Percentiles rank a stretch among this genome's conserved stretches.
Evolutionary conservation across 2,888 invertebrate species (phyloP).

Genomic region (Polia nebulosa): DNA sequence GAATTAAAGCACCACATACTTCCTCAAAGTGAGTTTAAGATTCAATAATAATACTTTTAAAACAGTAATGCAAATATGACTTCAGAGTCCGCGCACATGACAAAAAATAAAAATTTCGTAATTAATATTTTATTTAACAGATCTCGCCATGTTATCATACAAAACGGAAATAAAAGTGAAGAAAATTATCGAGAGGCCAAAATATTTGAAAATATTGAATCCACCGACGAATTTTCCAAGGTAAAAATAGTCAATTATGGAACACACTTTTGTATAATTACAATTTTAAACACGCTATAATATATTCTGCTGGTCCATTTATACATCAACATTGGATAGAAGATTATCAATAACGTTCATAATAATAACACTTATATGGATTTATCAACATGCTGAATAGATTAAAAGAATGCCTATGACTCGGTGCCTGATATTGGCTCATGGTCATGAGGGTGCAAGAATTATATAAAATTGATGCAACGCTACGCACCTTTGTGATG

Average conservation of each 20-base stretch:
- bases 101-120: neutral
- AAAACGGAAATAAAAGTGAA: constrained; percentile 4
- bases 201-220: neutral
- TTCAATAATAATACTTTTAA: neutral
- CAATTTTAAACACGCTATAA: no score
- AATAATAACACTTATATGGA: no score
- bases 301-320: no score
- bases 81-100: no score
- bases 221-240: constrained; percentile 12
- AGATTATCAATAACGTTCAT: no score
- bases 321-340: no score
- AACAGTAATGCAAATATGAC: neutral
- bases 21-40: constrained; percentile 14
- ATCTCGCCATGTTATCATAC: neutral
- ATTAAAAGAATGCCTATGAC: no score
- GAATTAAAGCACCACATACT: neutral
- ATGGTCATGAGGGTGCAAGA: no score
- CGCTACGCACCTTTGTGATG: no score
- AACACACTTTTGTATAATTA: neutral
- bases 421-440: no score
- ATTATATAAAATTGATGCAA: no score
- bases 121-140: constrained; percentile 16
- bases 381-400: no score
- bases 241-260: neutral
- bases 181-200: neutral